These are phyloP conservation scores for Regulus satrapa DNA, from an alignment of 2,113 vertebrate species.

Conservation along the genomic window DNA sequence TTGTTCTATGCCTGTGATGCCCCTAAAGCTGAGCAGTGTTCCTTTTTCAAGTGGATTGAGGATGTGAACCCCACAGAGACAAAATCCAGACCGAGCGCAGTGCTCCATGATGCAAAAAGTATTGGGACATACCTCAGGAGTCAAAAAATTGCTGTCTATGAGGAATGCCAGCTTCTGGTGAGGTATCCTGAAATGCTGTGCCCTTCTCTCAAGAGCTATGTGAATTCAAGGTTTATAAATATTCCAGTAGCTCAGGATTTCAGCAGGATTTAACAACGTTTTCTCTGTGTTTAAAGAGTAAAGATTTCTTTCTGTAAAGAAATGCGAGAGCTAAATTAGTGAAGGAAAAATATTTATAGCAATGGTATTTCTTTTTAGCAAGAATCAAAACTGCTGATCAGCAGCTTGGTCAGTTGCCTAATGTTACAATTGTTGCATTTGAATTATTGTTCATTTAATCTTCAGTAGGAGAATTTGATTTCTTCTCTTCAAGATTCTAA, in stretches of 20 bases:
- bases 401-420: not conserved
- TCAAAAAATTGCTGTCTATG: conserved; percentile 72
- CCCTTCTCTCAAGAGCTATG: not conserved
- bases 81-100: not conserved
- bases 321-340: not conserved
- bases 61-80: conserved; percentile 32
- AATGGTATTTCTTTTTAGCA: not conserved
- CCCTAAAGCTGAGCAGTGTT: conserved; percentile 70
- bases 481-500: not conserved
- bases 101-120: conserved; percentile 69
- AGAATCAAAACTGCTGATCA: not conserved
- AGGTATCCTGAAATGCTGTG: conserved; percentile 49
- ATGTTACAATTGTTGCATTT: not conserved
- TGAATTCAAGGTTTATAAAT: not conserved
- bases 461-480: not conserved
- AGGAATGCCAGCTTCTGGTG: conserved; percentile 76
- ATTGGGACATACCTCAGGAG: conserved; percentile 71
- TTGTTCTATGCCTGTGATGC: conserved; percentile 78
- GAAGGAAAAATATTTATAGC: not conserved
- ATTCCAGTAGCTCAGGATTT: not conserved
- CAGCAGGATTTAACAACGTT: rapidly evolving
- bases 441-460: not conserved
- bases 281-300: not conserved
- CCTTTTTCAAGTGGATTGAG: conserved; percentile 79
- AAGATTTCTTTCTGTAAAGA: not conserved